Base-by-base conservation (phyloP, 1,140 invertebrate genomes). In the Brachionus sp. region DNA sequence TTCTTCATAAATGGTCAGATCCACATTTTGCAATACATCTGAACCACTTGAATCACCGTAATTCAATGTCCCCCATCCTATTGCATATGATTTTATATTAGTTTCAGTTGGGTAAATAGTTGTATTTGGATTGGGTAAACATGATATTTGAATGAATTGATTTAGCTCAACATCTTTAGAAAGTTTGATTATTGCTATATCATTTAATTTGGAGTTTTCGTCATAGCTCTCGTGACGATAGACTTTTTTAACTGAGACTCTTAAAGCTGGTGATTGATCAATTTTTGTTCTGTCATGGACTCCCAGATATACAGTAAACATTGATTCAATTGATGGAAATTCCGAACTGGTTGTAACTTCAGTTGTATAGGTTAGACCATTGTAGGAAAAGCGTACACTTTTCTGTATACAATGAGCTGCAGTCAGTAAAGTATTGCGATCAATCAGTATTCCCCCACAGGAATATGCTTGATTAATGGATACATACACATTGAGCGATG, bases 381-480 rank as follows among this genome's bases (percentile, higher is more conserved):
- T 62, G 12, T 62, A 80, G 9, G 23, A 42, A 37, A 62, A 80
- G n/a, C 10, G 2, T 23, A 80, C 19, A 25, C 25, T 19, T 29
- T 39, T 7, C 25, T 62, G 35, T 3, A 62, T 82, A 87, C 94
- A 95, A 85, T 93, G 92, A 62, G 93, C 93, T 2, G 93, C 91
- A 1, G 94, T 95, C 1, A 94, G 85, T 4, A 95, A 91, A 13
- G 92, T 92, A 85, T 93, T 91, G 5, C 90, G 90, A 73, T 91
- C 90, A 64, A 95, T 92, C 57, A 95, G 91, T 2, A 91, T 92
- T 64, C 93, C 94, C 10, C 93, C 93, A 86, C 94, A 95, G 0
- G 85, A 87, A 7, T 83, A 6, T 42, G 37, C 80, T 80, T 42
- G 50, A 33, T 80, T 29, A 12, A 80, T 62, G 57, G 33, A 80